Evolutionary conservation across 2,888 invertebrate species (phyloP).

Genomic region (Cecidostiba fungosa): DNA sequence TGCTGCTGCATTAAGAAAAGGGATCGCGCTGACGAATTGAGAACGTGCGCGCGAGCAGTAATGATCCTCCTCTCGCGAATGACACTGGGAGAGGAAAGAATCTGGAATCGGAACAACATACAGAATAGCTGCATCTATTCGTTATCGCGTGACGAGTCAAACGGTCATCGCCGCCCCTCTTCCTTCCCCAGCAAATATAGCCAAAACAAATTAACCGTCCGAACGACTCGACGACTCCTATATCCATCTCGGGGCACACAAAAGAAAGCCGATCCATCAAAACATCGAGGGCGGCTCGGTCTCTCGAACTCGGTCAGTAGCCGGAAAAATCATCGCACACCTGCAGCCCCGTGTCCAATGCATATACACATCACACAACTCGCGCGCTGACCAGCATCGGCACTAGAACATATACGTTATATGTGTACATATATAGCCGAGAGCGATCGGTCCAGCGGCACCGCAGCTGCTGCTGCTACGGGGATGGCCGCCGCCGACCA

Average conservation of each 20-base stretch:
- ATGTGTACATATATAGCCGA: too few species aligned
- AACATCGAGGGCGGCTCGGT: background rate
- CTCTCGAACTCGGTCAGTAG: background rate
- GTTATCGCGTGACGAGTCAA: background rate
- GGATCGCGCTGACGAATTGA: constrained; percentile 70
- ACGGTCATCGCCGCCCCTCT: background rate
- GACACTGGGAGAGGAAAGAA: background rate
- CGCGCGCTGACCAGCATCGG: background rate
- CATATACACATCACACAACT: too few species aligned
- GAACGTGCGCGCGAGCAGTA: constrained; percentile 71
- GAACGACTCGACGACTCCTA: background rate
- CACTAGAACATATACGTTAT: background rate
- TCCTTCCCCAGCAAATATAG: background rate
- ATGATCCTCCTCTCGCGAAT: constrained; percentile 64
- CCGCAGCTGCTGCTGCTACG: constrained; percentile 74
- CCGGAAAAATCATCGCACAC: constrained; percentile 40
- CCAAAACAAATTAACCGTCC: background rate
- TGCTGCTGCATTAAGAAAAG: constrained; percentile 70
- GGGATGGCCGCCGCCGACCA: constrained; percentile 45
- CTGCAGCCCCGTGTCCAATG: background rate
- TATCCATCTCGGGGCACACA: background rate
- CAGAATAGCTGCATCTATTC: background rate
- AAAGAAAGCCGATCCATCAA: background rate
- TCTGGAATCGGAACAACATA: background rate
- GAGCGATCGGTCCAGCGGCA: constrained; percentile 78